A percentile compares a stretch with the other conserved stretches of the same genome.
phyloP scores from a whole-genome alignment of 2,797 vertebrate genomes.

The Vultur gryphus region DNA sequence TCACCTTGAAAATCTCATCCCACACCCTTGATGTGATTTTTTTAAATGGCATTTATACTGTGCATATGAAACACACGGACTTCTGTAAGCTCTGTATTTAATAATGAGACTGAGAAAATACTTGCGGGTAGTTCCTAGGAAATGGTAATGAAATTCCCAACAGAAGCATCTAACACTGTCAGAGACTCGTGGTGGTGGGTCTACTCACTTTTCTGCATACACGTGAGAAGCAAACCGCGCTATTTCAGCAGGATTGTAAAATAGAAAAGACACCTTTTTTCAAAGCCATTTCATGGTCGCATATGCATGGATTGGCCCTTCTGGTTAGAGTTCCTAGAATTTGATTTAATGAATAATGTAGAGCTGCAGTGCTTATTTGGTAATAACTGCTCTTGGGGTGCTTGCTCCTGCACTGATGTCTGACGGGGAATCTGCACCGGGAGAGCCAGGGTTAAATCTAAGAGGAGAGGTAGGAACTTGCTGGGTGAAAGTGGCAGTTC shows the following conservation, averaged over 20 bases:
- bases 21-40: background rate
- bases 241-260: background rate
- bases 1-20: slow-evolving; percentile 44
- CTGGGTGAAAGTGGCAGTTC: background rate
- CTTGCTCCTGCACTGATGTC: background rate
- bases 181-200: background rate
- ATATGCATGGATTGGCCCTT: background rate
- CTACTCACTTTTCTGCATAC: background rate
- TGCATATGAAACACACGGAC: background rate
- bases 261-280: background rate
- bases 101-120: background rate
- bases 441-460: background rate
- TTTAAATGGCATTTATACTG: slow-evolving; percentile 5
- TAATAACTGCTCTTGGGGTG: background rate
- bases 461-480: background rate
- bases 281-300: background rate
- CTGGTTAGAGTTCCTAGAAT: background rate
- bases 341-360: background rate
- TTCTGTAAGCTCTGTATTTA: background rate
- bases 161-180: background rate
- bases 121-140: background rate
- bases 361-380: background rate
- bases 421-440: background rate
- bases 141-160: slow-evolving; percentile 4
- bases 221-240: background rate